Percentiles rank a stretch among this genome's conserved stretches.
phyloP scores from a whole-genome alignment of 2,888 invertebrate genomes.

The Palloptera scutellata region DNA sequence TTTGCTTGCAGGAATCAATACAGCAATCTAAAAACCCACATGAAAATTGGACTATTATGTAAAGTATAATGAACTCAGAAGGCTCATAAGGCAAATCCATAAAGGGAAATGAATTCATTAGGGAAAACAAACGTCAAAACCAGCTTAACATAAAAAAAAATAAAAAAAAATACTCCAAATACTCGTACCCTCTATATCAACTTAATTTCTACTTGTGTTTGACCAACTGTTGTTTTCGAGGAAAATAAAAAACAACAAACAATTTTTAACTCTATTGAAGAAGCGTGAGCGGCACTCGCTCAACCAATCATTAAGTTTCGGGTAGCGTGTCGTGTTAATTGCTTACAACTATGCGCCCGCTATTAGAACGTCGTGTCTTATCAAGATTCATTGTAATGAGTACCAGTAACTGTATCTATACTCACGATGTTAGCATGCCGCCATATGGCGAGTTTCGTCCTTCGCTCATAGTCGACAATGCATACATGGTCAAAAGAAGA shows the following conservation, averaged over 20 bases:
- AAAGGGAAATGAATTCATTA: slow-evolving; percentile 30
- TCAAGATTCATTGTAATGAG: slow-evolving; percentile 34
- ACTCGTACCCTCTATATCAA: slow-evolving; percentile 17
- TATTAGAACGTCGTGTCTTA: slow-evolving; percentile 34
- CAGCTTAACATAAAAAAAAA: slow-evolving; percentile 19
- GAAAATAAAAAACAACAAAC: slow-evolving; percentile 35
- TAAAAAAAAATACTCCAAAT: slow-evolving; percentile 25
- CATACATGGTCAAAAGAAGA: slow-evolving; percentile 17
- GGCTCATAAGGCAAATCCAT: slow-evolving; percentile 27
- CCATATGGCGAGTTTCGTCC: slow-evolving; percentile 47
- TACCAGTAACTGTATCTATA: slow-evolving; percentile 20
- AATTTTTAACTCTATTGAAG: slow-evolving; percentile 37
- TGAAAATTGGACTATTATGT: neutral
- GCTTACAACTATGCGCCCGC: slow-evolving; percentile 51
- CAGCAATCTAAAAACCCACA: too few species aligned
- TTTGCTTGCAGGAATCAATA: too few species aligned
- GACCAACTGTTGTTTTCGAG: slow-evolving; percentile 45
- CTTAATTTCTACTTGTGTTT: slow-evolving; percentile 28
- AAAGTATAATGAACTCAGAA: slow-evolving; percentile 27
- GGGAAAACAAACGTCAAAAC: slow-evolving; percentile 26
- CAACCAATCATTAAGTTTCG: slow-evolving; percentile 41
- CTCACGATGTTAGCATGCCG: slow-evolving; percentile 18
- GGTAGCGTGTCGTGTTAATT: slow-evolving; percentile 61
- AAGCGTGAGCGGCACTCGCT: slow-evolving; percentile 27
- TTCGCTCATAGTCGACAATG: neutral